Percentiles rank a stretch among this genome's conserved stretches.
These are phyloP conservation scores for Lytechinus variegatus DNA, from an alignment of 35 echinoderm and acorn worm species.

Conservation along the genomic window DNA sequence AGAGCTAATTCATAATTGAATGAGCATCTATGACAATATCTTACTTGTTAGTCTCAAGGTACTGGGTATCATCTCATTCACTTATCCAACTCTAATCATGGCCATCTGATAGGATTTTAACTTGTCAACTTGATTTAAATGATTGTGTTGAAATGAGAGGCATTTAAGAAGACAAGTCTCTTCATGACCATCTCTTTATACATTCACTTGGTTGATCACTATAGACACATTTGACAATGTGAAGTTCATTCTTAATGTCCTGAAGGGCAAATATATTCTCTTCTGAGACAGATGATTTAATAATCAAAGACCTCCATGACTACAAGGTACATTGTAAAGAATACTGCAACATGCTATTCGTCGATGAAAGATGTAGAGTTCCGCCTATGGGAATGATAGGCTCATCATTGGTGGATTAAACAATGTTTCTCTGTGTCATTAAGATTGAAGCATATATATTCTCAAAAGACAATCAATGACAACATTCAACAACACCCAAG, in stretches of 20 bases:
- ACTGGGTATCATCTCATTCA: neutral
- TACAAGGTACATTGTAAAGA: neutral
- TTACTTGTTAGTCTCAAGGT: neutral
- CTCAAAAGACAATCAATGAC: neutral
- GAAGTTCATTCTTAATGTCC: neutral
- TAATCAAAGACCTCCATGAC: neutral
- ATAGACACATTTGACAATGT: too few species aligned
- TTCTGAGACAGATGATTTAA: neutral
- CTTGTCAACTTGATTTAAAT: neutral
- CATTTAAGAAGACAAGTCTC: neutral
- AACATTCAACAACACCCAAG: neutral
- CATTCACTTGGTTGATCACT: too few species aligned
- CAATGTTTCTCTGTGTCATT: neutral
- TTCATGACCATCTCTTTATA: neutral
- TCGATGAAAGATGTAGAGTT: neutral
- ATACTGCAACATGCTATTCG: neutral
- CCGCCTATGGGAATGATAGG: neutral
- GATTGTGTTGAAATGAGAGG: neutral
- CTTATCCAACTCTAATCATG: neutral
- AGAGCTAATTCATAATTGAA: neutral
- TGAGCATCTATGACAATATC: neutral
- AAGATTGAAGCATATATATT: neutral
- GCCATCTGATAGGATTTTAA: neutral
- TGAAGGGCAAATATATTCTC: neutral
- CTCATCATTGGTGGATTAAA: neutral